A percentile compares a stretch with the other conserved stretches of the same genome.
These are phyloP conservation scores for Drosophila algonquin DNA, from an alignment of 2,888 invertebrate species.

Conservation along the genomic window DNA sequence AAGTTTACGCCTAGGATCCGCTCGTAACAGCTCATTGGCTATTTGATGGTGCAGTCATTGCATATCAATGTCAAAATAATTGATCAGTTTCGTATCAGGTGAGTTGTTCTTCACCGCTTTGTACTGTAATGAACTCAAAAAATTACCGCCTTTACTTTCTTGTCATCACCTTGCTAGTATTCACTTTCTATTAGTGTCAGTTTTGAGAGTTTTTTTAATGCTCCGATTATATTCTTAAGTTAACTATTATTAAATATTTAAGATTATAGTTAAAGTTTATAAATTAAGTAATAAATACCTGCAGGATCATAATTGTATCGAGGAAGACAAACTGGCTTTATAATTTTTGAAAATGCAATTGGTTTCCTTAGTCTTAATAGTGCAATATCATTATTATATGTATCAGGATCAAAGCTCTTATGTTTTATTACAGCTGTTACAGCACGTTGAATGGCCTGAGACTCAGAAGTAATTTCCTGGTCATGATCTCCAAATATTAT, in stretches of 20 bases:
- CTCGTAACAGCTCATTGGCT: too few species aligned
- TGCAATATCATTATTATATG: constrained; percentile 94
- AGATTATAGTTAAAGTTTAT: not conserved
- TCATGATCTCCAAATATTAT: constrained; percentile 94
- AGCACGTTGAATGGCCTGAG: constrained; percentile 91
- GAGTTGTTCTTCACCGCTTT: too few species aligned
- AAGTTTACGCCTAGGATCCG: too few species aligned
- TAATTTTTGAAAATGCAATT: constrained; percentile 87
- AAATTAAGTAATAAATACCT: constrained; percentile 84
- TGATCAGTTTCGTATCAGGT: too few species aligned
- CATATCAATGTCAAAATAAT: too few species aligned
- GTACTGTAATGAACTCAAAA: too few species aligned
- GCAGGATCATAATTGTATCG: constrained; percentile 84
- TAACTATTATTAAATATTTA: not conserved
- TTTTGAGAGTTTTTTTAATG: too few species aligned
- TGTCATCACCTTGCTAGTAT: too few species aligned
- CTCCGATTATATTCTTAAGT: not conserved
- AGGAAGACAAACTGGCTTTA: constrained; percentile 90
- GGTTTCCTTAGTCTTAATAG: constrained; percentile 90
- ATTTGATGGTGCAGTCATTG: too few species aligned
- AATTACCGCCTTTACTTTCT: too few species aligned
- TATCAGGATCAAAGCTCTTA: constrained; percentile 92
- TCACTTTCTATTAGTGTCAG: too few species aligned
- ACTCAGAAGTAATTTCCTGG: constrained; percentile 91
- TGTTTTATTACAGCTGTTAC: constrained; percentile 91